A percentile compares a stretch with the other conserved stretches of the same genome.
phyloP scores from a whole-genome alignment of 2,797 vertebrate genomes.

The Sciurus vulgaris region DNA sequence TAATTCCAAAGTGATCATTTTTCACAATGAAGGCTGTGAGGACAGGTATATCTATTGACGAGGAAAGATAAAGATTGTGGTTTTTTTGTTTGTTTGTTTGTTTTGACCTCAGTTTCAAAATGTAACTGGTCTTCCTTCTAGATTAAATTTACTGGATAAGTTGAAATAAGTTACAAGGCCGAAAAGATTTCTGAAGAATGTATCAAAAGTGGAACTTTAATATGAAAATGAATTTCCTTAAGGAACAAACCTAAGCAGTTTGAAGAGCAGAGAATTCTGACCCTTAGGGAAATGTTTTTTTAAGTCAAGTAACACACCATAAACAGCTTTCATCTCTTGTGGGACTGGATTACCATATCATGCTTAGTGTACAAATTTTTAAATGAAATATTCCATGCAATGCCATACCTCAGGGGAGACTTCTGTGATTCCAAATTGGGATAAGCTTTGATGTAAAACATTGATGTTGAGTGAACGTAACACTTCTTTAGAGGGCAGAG shows the following conservation, averaged over 20 bases:
- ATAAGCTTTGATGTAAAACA: conserved; percentile 93
- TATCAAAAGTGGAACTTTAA: not conserved
- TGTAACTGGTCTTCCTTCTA: not conserved
- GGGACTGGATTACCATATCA: not conserved
- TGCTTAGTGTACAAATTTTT: not conserved
- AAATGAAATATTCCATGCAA: not conserved
- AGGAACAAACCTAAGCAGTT: not conserved
- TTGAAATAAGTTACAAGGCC: not conserved
- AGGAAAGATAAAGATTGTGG: not conserved
- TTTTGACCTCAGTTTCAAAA: conserved; percentile 12
- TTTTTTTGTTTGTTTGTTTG: not conserved
- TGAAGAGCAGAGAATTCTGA: conserved; percentile 12
- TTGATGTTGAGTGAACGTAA: conserved; percentile 94
- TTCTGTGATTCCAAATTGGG: conserved; percentile 94
- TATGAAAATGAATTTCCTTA: conserved; percentile 47
- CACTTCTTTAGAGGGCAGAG: conserved; percentile 93
- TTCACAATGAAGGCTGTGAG: not conserved
- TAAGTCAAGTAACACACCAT: not conserved
- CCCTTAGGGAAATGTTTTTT: not conserved
- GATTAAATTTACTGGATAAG: not conserved
- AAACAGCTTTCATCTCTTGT: not conserved
- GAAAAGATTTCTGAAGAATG: conserved; percentile 26
- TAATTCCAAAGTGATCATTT: not conserved
- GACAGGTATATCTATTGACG: not conserved
- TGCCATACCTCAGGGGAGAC: conserved; percentile 93